Evolutionary conservation across 2,797 vertebrate genomes (phyloP), one percentile per base, ranked within the genome.

Genomic region (Rhynchonycteris naso): DNA sequence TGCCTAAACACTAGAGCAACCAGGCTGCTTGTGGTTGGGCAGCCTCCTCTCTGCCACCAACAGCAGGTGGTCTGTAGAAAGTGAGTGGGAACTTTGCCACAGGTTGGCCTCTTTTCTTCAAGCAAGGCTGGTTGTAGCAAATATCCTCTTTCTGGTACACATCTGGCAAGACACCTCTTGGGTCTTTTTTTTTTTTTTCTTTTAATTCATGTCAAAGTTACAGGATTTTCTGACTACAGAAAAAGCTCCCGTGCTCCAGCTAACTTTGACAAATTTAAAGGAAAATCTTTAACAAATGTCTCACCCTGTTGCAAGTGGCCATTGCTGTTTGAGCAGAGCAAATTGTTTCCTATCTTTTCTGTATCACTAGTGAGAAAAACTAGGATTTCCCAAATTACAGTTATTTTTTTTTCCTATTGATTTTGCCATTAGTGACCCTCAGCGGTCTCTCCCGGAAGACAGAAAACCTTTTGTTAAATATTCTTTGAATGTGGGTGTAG

Each of bases 351-450:
- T 96, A 56, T 74, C 79, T 78, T 96, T 79, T 69, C 24, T 28
- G 26, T 81, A 26, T 71, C 63, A 81, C 13, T 71, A 16, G 24
- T 78, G 69, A 59, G 68, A 96, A 91, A 65, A 74, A 88, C 52
- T 59, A 92, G 85, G 91, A 96, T 92, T 95, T 92, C 33, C 76
- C 47, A 90, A 92, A 95, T 96, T 90, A 89, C 88, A 90, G 30
- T 76, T 33, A 76, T 90, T 78, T 90, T 95, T 95, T 90, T 68
- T 50, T 78, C 24, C 14, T 84, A 81, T 96, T 96, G 83, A 95
- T 93, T 96, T 96, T 94, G 18, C 80, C 47, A 58, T 88, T 93
- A 80, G 24, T 92, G 75, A 79, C 26, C 58, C 47, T 59, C 56
- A 69, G 59, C 0, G 4, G 8, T 82, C 90, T 88, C 66, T 71